Base-by-base conservation (phyloP, 2,888 invertebrate species). In the Steromphala cineraria region DNA sequence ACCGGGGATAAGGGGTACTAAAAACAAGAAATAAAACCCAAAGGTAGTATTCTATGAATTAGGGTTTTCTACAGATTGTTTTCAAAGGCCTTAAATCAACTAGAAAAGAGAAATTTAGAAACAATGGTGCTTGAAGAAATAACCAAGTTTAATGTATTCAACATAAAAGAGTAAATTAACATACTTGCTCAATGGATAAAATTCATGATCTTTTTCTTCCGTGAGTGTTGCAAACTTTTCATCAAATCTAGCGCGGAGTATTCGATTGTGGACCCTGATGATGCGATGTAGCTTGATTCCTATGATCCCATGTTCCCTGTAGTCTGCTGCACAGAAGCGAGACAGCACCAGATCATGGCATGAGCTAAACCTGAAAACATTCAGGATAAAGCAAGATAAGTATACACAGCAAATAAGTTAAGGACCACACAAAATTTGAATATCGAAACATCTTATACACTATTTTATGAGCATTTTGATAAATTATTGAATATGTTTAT, bases 291-390 rank as follows among this genome's bases (percentile, higher is more conserved):
- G 89, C 77, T 91, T 91, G 21, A 93, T 87, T 24, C 93, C 93
- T 13, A 87, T 86, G 56, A 93, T 87, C 10, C 90, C 90, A 78
- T 90, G 87, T 7, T 90, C 88, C 67, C 84, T 83, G 84, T 90
- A 93, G 80, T 93, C 93, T 5, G 88, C 86, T 4, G 92, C 90
- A 90, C 93, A 94, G 86, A 93, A 94, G 52, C 93, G 87, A 21
- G 93, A 93, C 81, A 92, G 85, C 15, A 94, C 88, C 53, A 94
- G 86, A 80, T 93, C 93, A 86, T 92, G 90, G 83, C 93, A 93
- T 13, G 93, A 92, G 2, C 90, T 89, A 82, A 91, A 93, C 93
- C 93, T 93, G 83, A 8, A 75, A n/a, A 3, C 4, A 7, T 2
- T 7, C 0, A 40, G 19, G 36, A 67, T 5, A 17, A 46, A 46